These are phyloP conservation scores for Okamejei kenojei DNA, from an alignment of 2,797 vertebrate species.

Conservation along the genomic window DNA sequence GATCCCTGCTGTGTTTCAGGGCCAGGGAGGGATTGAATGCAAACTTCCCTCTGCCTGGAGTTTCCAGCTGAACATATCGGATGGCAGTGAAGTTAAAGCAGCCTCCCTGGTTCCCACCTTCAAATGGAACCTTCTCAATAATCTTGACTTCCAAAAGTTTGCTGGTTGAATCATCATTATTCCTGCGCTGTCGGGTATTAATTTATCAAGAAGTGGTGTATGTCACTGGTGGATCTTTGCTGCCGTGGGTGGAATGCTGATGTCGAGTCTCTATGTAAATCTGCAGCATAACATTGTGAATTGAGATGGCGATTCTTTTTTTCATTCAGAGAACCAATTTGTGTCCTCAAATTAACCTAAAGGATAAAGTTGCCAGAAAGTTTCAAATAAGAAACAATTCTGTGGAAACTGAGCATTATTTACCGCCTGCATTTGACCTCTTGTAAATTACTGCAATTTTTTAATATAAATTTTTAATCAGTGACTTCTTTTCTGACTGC, in stretches of 20 bases:
- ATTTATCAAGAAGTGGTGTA: constrained; percentile 3
- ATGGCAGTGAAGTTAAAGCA: not conserved
- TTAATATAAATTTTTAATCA: not conserved
- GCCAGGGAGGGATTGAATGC: not conserved
- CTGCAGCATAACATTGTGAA: not conserved
- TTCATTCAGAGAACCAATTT: not conserved
- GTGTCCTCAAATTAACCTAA: not conserved
- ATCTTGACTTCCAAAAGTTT: constrained; percentile 29
- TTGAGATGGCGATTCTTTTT: not conserved
- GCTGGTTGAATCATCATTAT: constrained; percentile 24
- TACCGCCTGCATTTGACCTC: not conserved
- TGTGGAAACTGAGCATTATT: no score
- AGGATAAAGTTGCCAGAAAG: not conserved
- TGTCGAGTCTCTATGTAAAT: not conserved
- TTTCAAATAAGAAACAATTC: not conserved
- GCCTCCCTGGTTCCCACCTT: not conserved
- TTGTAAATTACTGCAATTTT: not conserved
- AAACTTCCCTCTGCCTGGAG: not conserved
- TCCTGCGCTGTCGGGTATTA: not conserved
- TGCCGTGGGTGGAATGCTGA: not conserved
- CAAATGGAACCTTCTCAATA: no score
- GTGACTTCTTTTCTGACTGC: no score
- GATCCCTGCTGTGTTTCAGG: not conserved
- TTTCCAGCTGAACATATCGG: not conserved
- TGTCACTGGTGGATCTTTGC: not conserved